Evolutionary conservation across 2,797 vertebrate species (phyloP), one percentile per base, ranked within the genome.

Genomic region (Gallinago nigripennis): DNA sequence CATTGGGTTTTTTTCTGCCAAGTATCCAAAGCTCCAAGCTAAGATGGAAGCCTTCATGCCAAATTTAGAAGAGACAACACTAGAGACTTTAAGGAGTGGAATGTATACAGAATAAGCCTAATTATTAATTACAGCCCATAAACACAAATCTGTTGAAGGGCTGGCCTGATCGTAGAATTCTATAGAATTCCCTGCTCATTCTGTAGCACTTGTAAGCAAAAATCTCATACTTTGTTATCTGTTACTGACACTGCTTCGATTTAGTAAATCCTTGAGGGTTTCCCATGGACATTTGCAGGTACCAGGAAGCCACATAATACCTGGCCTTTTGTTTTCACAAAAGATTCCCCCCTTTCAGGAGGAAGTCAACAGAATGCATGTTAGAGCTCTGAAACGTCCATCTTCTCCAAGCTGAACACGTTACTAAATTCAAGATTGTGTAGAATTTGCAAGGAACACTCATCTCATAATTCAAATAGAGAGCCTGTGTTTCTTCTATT

Each of bases 151-250:
- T 66, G 35, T 35, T 3, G 20, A 48, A 65, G 10, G 41, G 12
- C 45, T 56, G 16, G 4, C 11, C 1, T 0, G 1, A 54, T 31
- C 1, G 2, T 1, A 71, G 24, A 31, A 24, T 20, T 72, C 37
- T 21, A 4, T 1, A 45, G 19, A 77, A 50, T 4, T 83, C 60
- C n/a, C 2, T 0, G 25, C 16, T 50, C 9, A 9, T 60, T 77
- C 35, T 16, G 18, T 16, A 68, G 35, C 53, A 31, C 12, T 6
- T 2, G 0, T 4, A 63, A 50, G 15, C 27, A 31, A 23, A 15
- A 78, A 64, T 37, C 28, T 16, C 2, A 0, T 0, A 1, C n/a
- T 21, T 48, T 54, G 8, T 56, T 54, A 33, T 2, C 23, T 0
- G 7, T 25, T 60, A 75, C 31, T 20, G 35, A 50, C 9, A n/a